phyloP scores from a whole-genome alignment of 2,797 vertebrate species.

The Serranus cabrilla region DNA sequence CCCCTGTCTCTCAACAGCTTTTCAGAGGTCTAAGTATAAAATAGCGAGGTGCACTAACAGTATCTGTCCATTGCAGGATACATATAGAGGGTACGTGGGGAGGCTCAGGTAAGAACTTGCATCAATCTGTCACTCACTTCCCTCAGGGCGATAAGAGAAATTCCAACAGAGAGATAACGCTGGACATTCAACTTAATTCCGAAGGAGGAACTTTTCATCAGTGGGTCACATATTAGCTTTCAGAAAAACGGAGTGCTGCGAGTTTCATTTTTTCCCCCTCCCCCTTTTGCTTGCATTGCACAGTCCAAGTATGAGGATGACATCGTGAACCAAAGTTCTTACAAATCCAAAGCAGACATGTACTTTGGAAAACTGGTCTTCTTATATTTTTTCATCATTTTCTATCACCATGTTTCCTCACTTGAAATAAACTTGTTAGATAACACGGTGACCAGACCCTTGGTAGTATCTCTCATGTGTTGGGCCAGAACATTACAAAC shows the following conservation, averaged over 20 bases:
- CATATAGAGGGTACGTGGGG: slow-evolving; percentile 84
- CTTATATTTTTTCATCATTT: slow-evolving; percentile 54
- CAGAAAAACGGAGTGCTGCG: slow-evolving; percentile 74
- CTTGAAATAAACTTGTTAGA: slow-evolving; percentile 71
- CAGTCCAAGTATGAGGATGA: slow-evolving; percentile 63
- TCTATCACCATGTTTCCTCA: slow-evolving; percentile 57
- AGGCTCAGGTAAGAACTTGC: slow-evolving; percentile 88
- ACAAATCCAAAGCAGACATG: slow-evolving; percentile 70
- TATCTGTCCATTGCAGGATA: slow-evolving; percentile 90
- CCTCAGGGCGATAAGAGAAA: slow-evolving; percentile 89
- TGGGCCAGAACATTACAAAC: slow-evolving; percentile 65
- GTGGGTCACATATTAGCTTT: slow-evolving; percentile 85
- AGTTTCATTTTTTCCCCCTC: slow-evolving; percentile 38
- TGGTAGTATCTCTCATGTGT: slow-evolving; percentile 45
- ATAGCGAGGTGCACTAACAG: slow-evolving; percentile 85
- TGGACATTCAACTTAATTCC: slow-evolving; percentile 88
- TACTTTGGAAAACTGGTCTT: slow-evolving; percentile 55
- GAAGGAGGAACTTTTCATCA: slow-evolving; percentile 89
- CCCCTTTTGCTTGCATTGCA: slow-evolving; percentile 55
- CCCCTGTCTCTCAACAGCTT: slow-evolving; percentile 92
- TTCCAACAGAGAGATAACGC: slow-evolving; percentile 87
- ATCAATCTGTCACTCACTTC: slow-evolving; percentile 91
- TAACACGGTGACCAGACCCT: slow-evolving; percentile 63
- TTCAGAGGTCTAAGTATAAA: slow-evolving; percentile 91
- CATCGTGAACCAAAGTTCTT: slow-evolving; percentile 68